These are phyloP conservation scores for Dendrocincla fuliginosa DNA, from an alignment of 2,797 vertebrate genomes.

Conservation along the genomic window DNA sequence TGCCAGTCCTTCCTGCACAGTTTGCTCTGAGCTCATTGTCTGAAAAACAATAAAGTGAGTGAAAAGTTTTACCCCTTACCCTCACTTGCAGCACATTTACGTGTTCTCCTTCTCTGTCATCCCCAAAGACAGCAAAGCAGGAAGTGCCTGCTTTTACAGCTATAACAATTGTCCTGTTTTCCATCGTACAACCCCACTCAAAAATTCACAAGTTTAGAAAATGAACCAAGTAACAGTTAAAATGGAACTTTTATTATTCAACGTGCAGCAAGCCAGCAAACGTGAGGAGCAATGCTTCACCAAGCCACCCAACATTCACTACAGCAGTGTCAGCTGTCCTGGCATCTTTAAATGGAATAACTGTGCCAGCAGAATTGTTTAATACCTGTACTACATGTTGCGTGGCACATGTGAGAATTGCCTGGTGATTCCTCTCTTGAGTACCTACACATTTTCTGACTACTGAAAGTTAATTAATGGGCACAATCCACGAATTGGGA, in stretches of 20 bases:
- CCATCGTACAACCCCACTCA: background rate
- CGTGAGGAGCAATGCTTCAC: background rate
- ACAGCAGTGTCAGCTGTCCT: background rate
- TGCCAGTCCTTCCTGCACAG: background rate
- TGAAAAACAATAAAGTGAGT: background rate
- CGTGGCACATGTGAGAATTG: background rate
- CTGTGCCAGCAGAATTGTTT: background rate
- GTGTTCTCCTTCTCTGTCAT: background rate
- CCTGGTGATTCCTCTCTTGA: background rate
- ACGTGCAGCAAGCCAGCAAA: background rate
- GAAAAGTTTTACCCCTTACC: background rate
- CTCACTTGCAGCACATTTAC: background rate
- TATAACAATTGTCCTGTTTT: background rate
- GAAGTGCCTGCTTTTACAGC: background rate
- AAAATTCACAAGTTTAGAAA: background rate
- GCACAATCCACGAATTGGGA: background rate
- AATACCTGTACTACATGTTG: background rate
- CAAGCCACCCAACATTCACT: rapidly evolving
- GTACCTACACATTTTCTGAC: background rate
- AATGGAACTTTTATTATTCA: background rate
- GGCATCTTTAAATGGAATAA: background rate
- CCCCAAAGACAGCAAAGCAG: background rate
- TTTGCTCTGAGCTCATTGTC: background rate
- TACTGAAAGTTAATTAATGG: background rate
- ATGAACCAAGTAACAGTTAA: background rate